Percentiles rank a stretch among this genome's conserved stretches.
Evolutionary conservation across 2,113 vertebrate species (phyloP).

Genomic region (Hydropotes inermis): DNA sequence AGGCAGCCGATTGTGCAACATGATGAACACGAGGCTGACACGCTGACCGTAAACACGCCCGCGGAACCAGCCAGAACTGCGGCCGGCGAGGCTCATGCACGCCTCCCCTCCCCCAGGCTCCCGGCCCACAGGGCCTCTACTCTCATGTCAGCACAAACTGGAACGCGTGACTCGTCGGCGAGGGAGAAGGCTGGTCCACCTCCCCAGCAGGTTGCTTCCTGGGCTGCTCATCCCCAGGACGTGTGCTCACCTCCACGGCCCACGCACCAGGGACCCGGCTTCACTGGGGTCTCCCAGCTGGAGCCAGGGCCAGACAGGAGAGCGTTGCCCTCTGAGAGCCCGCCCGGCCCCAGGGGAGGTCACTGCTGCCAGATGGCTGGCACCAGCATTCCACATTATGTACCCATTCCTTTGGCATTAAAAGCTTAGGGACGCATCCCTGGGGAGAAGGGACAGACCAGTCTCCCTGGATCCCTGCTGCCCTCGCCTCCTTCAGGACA

Average conservation of each 20-base stretch:
- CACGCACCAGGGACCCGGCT: not conserved
- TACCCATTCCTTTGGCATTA: slow-evolving; percentile 43
- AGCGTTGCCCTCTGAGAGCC: not conserved
- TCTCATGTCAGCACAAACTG: not conserved
- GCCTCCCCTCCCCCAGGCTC: not conserved
- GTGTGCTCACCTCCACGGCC: fast-evolving
- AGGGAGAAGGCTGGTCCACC: not conserved
- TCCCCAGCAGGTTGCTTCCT: not conserved
- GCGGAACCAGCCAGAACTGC: fast-evolving
- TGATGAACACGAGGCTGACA: not conserved
- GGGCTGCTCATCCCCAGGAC: not conserved
- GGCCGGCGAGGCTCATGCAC: not conserved
- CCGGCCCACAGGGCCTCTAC: not conserved
- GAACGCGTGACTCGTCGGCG: not conserved
- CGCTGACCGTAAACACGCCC: not conserved
- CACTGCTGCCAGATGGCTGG: not conserved
- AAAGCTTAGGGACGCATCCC: slow-evolving; percentile 10
- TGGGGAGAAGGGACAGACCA: fast-evolving
- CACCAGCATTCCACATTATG: not conserved
- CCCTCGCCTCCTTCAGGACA: not conserved
- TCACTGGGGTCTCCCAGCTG: fast-evolving
- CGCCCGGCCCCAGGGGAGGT: not conserved
- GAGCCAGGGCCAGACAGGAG: not conserved
- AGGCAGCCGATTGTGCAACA: not conserved
- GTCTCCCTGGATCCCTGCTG: not conserved